Conservation (phyloP, 2,113 vertebrate genomes). For the Oxyruncus cristatus region DNA sequence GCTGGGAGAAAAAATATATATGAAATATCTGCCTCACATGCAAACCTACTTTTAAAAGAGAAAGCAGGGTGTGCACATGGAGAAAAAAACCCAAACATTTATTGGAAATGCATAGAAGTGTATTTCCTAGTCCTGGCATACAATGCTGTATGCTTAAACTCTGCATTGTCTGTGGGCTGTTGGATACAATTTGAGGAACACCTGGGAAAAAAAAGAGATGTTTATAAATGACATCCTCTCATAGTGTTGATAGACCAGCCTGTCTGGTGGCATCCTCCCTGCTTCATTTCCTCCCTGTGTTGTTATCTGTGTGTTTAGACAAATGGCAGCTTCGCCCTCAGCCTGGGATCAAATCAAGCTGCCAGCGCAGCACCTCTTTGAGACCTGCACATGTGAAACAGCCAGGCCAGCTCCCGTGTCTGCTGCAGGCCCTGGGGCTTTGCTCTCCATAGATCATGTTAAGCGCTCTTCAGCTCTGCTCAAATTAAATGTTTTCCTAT, state of each 20-base stretch:
- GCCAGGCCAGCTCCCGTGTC: background rate
- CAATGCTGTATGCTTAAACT: background rate
- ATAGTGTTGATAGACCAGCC: background rate
- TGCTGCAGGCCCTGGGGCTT: slow-evolving; percentile 41
- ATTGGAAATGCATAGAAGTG: fast-evolving
- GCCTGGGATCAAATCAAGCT: background rate
- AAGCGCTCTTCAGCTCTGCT: slow-evolving; percentile 52
- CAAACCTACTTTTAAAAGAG: background rate
- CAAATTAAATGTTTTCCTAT: slow-evolving; percentile 65
- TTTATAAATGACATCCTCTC: background rate
- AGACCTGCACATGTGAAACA: background rate
- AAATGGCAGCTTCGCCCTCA: background rate
- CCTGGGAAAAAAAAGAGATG: background rate
- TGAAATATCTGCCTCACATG: background rate
- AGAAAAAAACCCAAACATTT: fast-evolving
- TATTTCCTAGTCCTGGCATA: background rate
- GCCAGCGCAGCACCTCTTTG: background rate
- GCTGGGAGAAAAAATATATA: background rate
- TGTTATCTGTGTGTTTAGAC: background rate
- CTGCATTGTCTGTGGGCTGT: background rate
- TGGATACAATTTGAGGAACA: background rate
- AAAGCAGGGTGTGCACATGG: background rate
- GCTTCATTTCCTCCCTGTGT: background rate
- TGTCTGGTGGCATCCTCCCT: background rate
- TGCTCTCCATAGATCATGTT: slow-evolving; percentile 43